A percentile compares a stretch with the other conserved stretches of the same genome.
Evolutionary conservation across 2,888 invertebrate species (phyloP).

Genomic region (Lottia gigantea): DNA sequence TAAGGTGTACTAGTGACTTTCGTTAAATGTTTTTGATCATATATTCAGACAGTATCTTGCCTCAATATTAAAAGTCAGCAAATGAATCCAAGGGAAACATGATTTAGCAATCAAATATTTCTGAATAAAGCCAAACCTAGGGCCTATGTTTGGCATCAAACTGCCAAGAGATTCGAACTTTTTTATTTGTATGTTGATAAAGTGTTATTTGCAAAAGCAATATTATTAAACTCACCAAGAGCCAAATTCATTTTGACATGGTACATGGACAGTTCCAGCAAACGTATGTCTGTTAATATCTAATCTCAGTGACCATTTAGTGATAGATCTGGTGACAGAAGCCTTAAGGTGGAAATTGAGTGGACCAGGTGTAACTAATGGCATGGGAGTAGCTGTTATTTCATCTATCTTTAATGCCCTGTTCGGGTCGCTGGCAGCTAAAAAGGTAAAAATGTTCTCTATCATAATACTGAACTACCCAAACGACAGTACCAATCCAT

Average conservation of each 20-base stretch:
- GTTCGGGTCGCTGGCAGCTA: conserved; percentile 14
- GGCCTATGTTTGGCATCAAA: no score
- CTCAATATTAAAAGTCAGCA: no score
- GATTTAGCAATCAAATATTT: no score
- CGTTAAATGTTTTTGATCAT: no score
- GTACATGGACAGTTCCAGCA: conserved; percentile 11
- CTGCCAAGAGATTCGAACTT: no score
- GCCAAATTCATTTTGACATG: conserved; percentile 11
- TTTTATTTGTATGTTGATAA: no score
- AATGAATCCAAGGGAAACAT: no score
- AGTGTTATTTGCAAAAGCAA: not conserved
- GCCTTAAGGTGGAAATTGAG: conserved; percentile 11
- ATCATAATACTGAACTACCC: no score
- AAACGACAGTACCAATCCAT: no score
- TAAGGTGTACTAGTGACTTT: no score
- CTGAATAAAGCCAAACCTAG: no score
- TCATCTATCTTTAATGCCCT: conserved; percentile 12
- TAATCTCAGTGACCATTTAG: conserved; percentile 16
- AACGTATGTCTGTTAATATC: conserved; percentile 16
- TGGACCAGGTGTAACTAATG: conserved; percentile 14
- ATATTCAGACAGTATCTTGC: no score
- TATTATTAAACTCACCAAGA: conserved; percentile 8
- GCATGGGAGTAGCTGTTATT: conserved; percentile 14
- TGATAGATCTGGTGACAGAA: conserved; percentile 3
- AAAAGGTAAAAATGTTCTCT: not conserved